A percentile compares a stretch with the other conserved stretches of the same genome.
These are phyloP conservation scores for Tympanoctomys barrerae DNA, from an alignment of 2,797 vertebrate genomes.

Conservation along the genomic window DNA sequence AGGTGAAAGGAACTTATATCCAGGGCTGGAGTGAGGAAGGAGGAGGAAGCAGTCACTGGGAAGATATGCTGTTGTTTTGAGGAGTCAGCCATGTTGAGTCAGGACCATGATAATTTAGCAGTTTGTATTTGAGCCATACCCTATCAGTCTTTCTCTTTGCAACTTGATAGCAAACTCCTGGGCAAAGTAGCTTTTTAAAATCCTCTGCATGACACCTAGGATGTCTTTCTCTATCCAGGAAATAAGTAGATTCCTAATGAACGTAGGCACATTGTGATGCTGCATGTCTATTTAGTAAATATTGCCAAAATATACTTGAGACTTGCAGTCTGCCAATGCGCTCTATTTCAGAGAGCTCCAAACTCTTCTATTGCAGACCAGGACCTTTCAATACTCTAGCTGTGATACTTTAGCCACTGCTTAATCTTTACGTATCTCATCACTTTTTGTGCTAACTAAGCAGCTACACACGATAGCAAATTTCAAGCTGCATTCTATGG, in stretches of 20 bases:
- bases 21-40: too few species aligned
- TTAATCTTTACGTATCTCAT: neutral
- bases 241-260: constrained; percentile 25
- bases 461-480: neutral
- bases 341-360: neutral
- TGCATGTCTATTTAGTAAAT: neutral
- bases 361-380: neutral
- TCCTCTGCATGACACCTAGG: neutral
- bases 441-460: neutral
- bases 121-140: too few species aligned
- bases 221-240: neutral
- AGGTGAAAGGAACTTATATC: too few species aligned
- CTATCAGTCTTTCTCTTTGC: neutral
- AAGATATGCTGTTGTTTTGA: too few species aligned
- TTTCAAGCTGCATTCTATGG: neutral
- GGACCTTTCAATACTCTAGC: neutral
- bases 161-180: neutral
- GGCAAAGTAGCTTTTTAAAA: neutral
- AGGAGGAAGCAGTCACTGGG: too few species aligned
- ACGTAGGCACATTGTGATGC: neutral
- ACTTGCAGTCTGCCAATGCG: neutral
- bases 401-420: neutral
- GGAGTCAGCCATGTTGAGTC: too few species aligned
- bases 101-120: too few species aligned
- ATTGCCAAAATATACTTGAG: neutral